These are phyloP conservation scores for Ciconia maguari DNA, from an alignment of 2,113 vertebrate genomes.

Conservation along the genomic window DNA sequence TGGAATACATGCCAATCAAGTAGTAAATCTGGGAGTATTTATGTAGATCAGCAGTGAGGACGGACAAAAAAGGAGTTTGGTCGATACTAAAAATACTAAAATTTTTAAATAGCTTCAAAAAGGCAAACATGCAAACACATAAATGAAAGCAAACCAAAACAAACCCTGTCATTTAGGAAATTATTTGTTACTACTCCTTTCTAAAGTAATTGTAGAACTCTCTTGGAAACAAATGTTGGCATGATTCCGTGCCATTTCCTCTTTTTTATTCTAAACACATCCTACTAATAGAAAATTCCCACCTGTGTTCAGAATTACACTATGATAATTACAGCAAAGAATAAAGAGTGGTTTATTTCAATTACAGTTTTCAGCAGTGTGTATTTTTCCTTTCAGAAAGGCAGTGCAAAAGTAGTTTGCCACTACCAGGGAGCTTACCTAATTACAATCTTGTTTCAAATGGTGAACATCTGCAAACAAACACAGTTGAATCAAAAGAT, in stretches of 20 bases:
- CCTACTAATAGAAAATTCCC: constrained; percentile 6
- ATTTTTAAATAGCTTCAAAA: background rate
- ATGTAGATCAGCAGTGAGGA: background rate
- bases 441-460: constrained; percentile 11
- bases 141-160: background rate
- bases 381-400: constrained; percentile 18
- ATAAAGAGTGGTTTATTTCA: constrained; percentile 14
- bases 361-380: constrained; percentile 18
- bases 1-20: background rate
- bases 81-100: background rate
- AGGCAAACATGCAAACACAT: background rate
- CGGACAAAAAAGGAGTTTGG: background rate
- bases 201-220: background rate
- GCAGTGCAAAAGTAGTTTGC: background rate
- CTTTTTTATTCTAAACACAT: constrained; percentile 16
- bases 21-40: background rate
- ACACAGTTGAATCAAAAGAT: background rate
- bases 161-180: background rate
- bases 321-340: constrained; percentile 12
- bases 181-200: background rate
- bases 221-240: background rate
- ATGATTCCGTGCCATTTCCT: background rate
- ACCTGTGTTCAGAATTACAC: constrained; percentile 35
- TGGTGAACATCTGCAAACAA: constrained; percentile 6
- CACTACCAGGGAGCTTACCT: background rate